Evolutionary conservation across 2,888 invertebrate genomes (phyloP).

Genomic region (Xylophagus ater): DNA sequence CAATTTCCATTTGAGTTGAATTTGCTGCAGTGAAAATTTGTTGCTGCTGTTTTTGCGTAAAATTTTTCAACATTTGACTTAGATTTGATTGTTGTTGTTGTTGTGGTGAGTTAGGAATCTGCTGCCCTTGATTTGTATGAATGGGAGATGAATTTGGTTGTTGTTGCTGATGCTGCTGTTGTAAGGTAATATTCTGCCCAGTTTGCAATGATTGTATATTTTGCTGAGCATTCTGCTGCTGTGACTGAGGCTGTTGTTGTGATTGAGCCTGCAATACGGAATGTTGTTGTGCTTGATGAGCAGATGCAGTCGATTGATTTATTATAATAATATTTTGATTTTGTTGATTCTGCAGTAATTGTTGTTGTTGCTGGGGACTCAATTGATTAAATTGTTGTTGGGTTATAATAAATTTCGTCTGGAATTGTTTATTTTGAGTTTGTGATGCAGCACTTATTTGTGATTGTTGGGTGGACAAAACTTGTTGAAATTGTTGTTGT

Average conservation of each 20-base stretch:
- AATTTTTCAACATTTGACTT: slow-evolving; percentile 33
- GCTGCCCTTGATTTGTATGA: too few species aligned
- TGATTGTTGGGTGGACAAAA: slow-evolving; percentile 20
- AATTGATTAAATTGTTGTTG: slow-evolving; percentile 54
- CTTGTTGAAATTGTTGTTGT: slow-evolving; percentile 10
- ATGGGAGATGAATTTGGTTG: slow-evolving; percentile 28
- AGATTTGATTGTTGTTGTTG: slow-evolving; percentile 42
- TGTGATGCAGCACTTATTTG: slow-evolving; percentile 24
- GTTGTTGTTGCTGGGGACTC: slow-evolving; percentile 46
- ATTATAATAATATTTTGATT: slow-evolving; percentile 39
- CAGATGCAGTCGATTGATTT: slow-evolving; percentile 34
- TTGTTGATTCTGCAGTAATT: slow-evolving; percentile 38
- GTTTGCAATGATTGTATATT: too few species aligned
- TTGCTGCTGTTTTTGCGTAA: slow-evolving; percentile 41
- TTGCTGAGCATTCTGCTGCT: slow-evolving; percentile 1
- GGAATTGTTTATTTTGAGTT: slow-evolving; percentile 24
- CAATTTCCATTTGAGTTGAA: slow-evolving; percentile 34
- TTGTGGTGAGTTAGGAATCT: slow-evolving; percentile 43
- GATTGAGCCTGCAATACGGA: too few species aligned
- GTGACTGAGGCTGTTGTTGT: too few species aligned
- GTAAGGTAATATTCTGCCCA: too few species aligned
- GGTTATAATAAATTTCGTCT: slow-evolving; percentile 41
- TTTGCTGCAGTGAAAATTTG: slow-evolving; percentile 40
- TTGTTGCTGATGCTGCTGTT: slow-evolving; percentile 20
- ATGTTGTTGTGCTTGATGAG: slow-evolving; percentile 2